Conservation (phyloP, 2,888 invertebrate species). For the Heliconius sara region DNA sequence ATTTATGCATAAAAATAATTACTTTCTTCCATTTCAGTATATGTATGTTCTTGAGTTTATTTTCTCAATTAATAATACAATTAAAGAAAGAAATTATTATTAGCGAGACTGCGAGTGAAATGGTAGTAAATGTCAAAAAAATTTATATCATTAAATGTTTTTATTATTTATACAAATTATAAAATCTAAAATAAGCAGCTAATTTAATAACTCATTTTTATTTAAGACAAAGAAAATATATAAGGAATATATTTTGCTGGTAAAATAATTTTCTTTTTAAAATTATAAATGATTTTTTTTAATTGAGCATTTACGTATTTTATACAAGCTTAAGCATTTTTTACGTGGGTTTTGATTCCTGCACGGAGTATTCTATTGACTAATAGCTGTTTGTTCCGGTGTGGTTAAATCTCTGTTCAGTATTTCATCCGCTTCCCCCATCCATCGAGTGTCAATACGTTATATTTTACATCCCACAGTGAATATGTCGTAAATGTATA, state of each 20-base stretch:
- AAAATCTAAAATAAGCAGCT: too few species aligned
- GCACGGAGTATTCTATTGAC: not conserved
- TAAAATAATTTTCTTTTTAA: not conserved
- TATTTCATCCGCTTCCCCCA: not conserved
- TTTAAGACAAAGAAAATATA: not conserved
- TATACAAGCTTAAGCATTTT: not conserved
- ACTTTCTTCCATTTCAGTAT: too few species aligned
- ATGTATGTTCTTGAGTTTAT: too few species aligned
- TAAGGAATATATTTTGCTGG: not conserved
- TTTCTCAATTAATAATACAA: too few species aligned
- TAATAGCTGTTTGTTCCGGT: conserved; percentile 12
- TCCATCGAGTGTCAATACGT: not conserved
- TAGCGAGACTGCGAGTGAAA: too few species aligned
- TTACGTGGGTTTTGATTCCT: not conserved
- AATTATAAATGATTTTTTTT: not conserved
- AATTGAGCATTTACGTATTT: not conserved
- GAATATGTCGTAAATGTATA: not conserved
- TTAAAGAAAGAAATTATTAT: too few species aligned
- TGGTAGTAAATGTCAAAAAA: too few species aligned
- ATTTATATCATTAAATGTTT: too few species aligned
- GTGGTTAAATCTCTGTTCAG: not conserved
- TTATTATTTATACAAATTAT: too few species aligned
- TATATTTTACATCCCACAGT: not conserved
- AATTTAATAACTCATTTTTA: not conserved
- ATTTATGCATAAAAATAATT: too few species aligned